Base-by-base conservation (phyloP, 2,888 invertebrate genomes). In the Heteromyza rotundicornis region DNA sequence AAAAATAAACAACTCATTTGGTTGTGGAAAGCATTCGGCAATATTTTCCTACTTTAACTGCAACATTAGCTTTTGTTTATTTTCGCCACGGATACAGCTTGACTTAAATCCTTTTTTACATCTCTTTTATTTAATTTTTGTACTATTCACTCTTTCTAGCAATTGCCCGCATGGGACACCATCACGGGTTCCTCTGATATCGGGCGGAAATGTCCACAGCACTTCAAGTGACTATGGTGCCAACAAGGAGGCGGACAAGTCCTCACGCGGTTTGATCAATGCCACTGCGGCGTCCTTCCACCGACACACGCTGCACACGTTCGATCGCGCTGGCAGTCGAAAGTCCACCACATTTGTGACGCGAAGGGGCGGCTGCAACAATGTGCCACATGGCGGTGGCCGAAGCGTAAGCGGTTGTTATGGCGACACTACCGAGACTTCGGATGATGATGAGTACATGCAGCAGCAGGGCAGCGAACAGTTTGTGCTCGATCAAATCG, bases 161-260 rank as follows among this genome's bases (percentile, higher is more conserved):
- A 82, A 79, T 62, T 83, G 81, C 66, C 77, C 86, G 1, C 90
- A 91, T 77, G 90, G 90, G 68, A 92, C 92, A 1, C 92, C 92
- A 52, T 92, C 92, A 62, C 85, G 90, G 78, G 88, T 91, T 75
- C 92, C 92, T 70, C 86, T 92, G 75, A 89, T 91, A 71, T 88
- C 89, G 86, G 57, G 24, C 27, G 44, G 59, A 24, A 32, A 40
- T 22, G 57, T 57, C 7, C n/a, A 50, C 12, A 49, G 57, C 12
- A 22, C 51, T 19, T 19, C 19, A 16, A 14, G 24, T 2, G 19
- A 50, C 12, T 14, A 10, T 24, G 51, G 32, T 35, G 53, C 58
- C n/a, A 51, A 35, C 20, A 32, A 23, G 8, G 47, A 59, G 2
- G 51, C 63, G 12, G 66, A 68, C 2, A 67, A 68, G 50, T 54